These are phyloP conservation scores for Puffinus mauretanicus DNA, from an alignment of 2,113 vertebrate species.

Conservation along the genomic window DNA sequence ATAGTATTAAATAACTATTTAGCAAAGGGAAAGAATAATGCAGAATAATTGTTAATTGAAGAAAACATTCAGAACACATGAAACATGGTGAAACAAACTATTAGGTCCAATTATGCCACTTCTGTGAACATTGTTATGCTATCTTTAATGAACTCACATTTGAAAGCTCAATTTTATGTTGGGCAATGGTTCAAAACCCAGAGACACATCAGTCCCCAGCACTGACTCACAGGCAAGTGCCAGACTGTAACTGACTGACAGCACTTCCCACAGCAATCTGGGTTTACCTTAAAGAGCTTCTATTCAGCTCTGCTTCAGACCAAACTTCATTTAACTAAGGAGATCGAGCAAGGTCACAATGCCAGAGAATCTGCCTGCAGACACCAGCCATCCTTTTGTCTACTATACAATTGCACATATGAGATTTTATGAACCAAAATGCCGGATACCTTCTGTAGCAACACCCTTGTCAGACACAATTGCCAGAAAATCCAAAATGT, in stretches of 20 bases:
- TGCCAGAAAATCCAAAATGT: not conserved
- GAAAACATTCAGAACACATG: not conserved
- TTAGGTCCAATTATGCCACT: not conserved
- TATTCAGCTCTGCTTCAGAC: not conserved
- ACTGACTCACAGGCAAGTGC: not conserved
- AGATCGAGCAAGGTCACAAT: not conserved
- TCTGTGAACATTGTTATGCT: not conserved
- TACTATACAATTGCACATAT: not conserved
- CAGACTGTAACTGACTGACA: conserved; percentile 30
- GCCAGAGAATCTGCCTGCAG: not conserved
- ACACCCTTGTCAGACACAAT: not conserved
- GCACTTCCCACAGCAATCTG: conserved; percentile 33
- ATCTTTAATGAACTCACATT: not conserved
- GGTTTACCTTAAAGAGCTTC: not conserved
- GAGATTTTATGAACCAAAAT: not conserved
- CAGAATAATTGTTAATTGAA: conserved; percentile 18
- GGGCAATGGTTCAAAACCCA: conserved; percentile 24
- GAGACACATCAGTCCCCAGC: conserved; percentile 5
- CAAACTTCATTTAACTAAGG: not conserved
- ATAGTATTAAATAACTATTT: not conserved
- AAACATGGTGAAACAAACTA: not conserved
- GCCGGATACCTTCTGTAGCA: not conserved
- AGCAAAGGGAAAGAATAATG: not conserved
- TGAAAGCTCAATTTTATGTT: not conserved
- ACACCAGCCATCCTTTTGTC: not conserved